Evolutionary conservation across 2,888 invertebrate species (phyloP).

Genomic region (Flabesymbios commensalis): DNA sequence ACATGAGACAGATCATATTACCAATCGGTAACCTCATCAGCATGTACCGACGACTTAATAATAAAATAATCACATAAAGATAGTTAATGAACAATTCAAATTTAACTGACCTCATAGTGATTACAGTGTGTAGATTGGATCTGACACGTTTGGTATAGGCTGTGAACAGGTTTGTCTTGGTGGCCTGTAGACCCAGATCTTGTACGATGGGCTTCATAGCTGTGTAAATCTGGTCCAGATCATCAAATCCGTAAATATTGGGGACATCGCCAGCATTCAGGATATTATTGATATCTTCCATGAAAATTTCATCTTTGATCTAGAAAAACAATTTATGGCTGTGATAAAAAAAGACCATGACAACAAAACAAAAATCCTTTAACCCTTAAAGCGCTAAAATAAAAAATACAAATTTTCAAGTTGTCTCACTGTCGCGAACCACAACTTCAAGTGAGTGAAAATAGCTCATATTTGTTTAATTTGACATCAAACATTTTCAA

Average conservation of each 20-base stretch:
- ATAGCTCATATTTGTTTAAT: too few relatives aligned
- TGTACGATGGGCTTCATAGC: slow-evolving; percentile 76
- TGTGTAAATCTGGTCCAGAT: slow-evolving; percentile 69
- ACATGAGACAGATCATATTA: too few relatives aligned
- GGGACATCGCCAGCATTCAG: slow-evolving; percentile 63
- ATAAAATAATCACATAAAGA: too few relatives aligned
- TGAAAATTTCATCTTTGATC: slow-evolving; percentile 62
- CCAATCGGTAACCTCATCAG: too few relatives aligned
- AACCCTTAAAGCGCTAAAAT: too few relatives aligned
- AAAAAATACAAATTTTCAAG: too few relatives aligned
- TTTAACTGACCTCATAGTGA: slow-evolving; percentile 64
- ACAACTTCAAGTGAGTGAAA: too few relatives aligned
- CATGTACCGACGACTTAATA: too few relatives aligned
- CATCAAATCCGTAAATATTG: slow-evolving; percentile 61
- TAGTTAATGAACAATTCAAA: too few relatives aligned
- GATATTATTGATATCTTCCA: slow-evolving; percentile 63
- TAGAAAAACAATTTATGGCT: slow-evolving; percentile 56
- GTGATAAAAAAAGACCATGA: background rate
- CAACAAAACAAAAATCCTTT: background rate
- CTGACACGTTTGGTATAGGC: slow-evolving; percentile 60
- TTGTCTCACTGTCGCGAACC: too few relatives aligned
- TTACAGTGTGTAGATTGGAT: slow-evolving; percentile 61
- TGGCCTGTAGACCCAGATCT: slow-evolving; percentile 74
- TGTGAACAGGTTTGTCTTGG: slow-evolving; percentile 70
- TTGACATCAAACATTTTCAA: too few relatives aligned